Conservation (phyloP, 2,113 vertebrate genomes). For the Centropus bengalensis region DNA sequence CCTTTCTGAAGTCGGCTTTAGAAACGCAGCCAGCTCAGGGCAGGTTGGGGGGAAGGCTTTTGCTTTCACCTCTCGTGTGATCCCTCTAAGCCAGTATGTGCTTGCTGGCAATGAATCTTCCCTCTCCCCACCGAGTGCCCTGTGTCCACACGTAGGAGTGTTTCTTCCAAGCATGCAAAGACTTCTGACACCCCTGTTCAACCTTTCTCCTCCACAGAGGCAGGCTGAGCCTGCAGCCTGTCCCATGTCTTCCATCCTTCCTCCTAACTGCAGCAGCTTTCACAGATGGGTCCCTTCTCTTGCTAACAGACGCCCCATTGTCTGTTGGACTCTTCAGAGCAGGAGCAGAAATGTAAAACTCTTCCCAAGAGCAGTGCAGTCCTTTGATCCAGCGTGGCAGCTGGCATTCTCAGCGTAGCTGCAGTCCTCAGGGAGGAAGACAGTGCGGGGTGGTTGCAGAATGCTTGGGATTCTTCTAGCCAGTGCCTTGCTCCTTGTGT, state of each 20-base stretch:
- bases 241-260: neutral
- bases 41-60: conserved; percentile 19
- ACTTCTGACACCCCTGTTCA: neutral
- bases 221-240: neutral
- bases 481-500: neutral
- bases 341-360: conserved; percentile 53
- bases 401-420: conserved; percentile 48
- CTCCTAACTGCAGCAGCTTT: neutral
- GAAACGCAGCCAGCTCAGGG: neutral
- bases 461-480: conserved; percentile 32
- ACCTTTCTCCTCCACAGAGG: neutral
- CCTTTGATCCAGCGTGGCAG: conserved; percentile 11
- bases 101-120: neutral
- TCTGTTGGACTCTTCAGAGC: neutral
- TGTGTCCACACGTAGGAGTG: neutral
- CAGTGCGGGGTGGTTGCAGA: neutral
- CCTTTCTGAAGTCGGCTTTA: conserved; percentile 29
- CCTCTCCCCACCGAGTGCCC: neutral
- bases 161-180: neutral
- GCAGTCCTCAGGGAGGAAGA: conserved; percentile 16
- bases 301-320: conserved; percentile 31
- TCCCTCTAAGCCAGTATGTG: neutral
- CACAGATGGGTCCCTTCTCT: conserved; percentile 20
- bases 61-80: neutral
- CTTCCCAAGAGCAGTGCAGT: neutral